Evolutionary conservation across 2,113 vertebrate genomes (phyloP).

Genomic region (Muscicapa adusta): DNA sequence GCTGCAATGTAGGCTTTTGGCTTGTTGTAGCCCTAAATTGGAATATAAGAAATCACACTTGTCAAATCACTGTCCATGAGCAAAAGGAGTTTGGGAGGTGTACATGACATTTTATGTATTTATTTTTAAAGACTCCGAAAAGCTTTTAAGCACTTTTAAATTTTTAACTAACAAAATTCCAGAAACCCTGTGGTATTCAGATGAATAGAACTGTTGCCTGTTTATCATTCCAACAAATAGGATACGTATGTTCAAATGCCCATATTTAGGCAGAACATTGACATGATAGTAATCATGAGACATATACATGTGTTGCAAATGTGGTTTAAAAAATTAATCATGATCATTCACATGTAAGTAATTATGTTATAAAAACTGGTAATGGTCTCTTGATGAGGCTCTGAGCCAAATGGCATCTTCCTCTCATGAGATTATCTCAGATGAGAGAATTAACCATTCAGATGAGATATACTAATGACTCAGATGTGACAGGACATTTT

Average conservation of each 20-base stretch:
- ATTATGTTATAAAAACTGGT: not conserved
- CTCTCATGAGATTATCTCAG: not conserved
- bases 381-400: not conserved
- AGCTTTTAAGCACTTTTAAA: not conserved
- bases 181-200: not conserved
- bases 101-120: not conserved
- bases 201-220: not conserved
- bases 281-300: not conserved
- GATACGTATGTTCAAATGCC: not conserved
- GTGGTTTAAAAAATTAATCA: not conserved
- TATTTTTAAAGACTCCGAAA: slow-evolving; percentile 13
- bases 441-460: not conserved
- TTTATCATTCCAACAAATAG: not conserved
- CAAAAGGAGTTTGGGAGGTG: not conserved
- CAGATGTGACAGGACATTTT: not conserved
- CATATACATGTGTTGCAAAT: not conserved
- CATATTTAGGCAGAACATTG: not conserved
- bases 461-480: not conserved
- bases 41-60: slow-evolving; percentile 16
- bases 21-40: slow-evolving; percentile 88
- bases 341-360: not conserved
- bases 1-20: slow-evolving; percentile 93
- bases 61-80: not conserved
- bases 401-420: not conserved
- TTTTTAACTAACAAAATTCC: not conserved